Percentiles rank a stretch among this genome's conserved stretches.
phyloP scores from a whole-genome alignment of 2,113 vertebrate genomes.

The Hylia prasina region DNA sequence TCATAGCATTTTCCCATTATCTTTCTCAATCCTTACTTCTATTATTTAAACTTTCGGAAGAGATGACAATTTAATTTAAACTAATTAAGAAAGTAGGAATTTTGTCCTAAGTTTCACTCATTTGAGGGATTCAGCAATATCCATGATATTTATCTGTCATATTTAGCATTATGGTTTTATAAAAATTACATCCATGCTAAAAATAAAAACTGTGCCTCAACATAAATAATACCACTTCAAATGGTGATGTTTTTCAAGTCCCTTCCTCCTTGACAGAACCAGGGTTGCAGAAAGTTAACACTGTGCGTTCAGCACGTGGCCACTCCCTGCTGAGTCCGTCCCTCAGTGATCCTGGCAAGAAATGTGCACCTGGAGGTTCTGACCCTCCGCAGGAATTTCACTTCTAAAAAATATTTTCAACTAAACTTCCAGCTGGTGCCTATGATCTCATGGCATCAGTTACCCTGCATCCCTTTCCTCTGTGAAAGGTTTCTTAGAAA shows the following conservation, averaged over 20 bases:
- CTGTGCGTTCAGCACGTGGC: fast-evolving
- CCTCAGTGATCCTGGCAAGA: background rate
- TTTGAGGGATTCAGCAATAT: background rate
- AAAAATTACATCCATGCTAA: background rate
- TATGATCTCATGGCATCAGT: background rate
- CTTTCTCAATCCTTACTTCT: background rate
- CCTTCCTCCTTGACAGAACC: background rate
- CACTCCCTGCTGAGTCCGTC: background rate
- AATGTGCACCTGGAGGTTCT: background rate
- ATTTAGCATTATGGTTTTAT: background rate
- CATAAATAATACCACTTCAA: background rate
- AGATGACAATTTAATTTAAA: background rate
- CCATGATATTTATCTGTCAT: background rate
- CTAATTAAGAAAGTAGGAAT: background rate
- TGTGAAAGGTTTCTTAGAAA: background rate
- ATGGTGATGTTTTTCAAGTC: background rate
- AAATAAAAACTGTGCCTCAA: background rate
- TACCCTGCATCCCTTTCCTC: background rate
- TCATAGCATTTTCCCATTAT: background rate
- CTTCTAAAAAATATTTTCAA: background rate
- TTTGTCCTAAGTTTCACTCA: background rate
- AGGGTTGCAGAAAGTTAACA: fast-evolving
- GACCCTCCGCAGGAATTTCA: background rate
- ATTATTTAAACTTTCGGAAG: background rate
- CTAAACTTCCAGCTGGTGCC: background rate